phyloP scores from a whole-genome alignment of 2,888 invertebrate species.

The Ceratothoa steindachneri region DNA sequence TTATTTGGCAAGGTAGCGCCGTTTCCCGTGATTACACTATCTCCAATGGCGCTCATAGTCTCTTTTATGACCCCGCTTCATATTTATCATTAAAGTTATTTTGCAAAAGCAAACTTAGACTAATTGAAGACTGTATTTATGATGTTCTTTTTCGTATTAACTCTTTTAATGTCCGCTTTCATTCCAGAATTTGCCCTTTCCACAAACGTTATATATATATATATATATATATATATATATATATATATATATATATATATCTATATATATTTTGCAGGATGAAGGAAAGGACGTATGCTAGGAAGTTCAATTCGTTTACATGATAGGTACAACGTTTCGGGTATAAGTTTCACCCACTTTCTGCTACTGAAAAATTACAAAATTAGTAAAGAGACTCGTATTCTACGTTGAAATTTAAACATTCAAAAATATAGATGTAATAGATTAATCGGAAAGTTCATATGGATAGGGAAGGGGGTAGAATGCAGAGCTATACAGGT shows the following conservation, averaged over 20 bases:
- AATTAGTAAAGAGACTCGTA: too few species aligned
- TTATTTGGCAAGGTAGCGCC: background rate
- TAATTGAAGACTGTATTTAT: background rate
- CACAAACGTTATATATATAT: background rate
- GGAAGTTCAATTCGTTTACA: too few species aligned
- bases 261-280: conserved; percentile 9
- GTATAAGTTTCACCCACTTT: too few species aligned
- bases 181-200: background rate
- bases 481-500: too few species aligned
- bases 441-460: too few species aligned
- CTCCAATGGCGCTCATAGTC: background rate
- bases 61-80: background rate
- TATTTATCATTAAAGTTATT: background rate
- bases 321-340: too few species aligned
- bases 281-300: too few species aligned
- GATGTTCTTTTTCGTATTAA: background rate
- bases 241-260: conserved; percentile 1
- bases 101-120: background rate
- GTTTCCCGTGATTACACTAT: background rate
- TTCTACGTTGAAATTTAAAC: too few species aligned
- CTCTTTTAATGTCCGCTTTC: too few species aligned
- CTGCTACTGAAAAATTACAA: too few species aligned
- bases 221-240: conserved; percentile 3
- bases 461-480: too few species aligned
- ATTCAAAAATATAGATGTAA: too few species aligned